phyloP scores from a whole-genome alignment of 2,797 vertebrate species.

The Neosilurus mollespiculum region DNA sequence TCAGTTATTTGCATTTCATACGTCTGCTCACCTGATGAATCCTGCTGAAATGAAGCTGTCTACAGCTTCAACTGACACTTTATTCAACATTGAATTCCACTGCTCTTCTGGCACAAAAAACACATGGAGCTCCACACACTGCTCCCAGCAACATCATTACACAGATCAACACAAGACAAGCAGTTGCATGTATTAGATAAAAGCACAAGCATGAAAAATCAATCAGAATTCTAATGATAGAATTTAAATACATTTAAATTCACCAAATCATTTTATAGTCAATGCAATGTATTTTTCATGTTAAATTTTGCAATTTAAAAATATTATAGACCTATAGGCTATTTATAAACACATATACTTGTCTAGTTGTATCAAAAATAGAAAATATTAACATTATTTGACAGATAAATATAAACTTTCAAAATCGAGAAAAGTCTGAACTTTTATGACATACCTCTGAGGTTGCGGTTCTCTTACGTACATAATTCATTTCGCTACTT shows the following conservation, averaged over 20 bases:
- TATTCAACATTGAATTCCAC: conserved; percentile 89
- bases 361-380: not conserved
- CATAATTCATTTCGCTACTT: conserved; percentile 29
- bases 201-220: not conserved
- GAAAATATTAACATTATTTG: not conserved
- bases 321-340: not conserved
- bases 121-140: conserved; percentile 91
- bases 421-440: not conserved
- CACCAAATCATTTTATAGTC: not conserved
- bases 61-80: conserved; percentile 78
- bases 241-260: not conserved
- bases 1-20: not conserved
- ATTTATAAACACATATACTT: not conserved
- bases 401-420: not conserved
- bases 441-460: conserved; percentile 28
- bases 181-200: not conserved
- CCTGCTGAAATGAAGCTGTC: conserved; percentile 86
- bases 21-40: conserved; percentile 83
- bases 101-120: conserved; percentile 87
- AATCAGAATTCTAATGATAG: not conserved
- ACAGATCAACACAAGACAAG: not conserved
- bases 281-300: not conserved
- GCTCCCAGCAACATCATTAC: conserved; percentile 9
- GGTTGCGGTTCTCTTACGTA: not conserved
- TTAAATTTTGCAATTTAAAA: not conserved